These are phyloP conservation scores for Tiliacea aurago DNA, from an alignment of 2,888 invertebrate genomes.

Conservation along the genomic window DNA sequence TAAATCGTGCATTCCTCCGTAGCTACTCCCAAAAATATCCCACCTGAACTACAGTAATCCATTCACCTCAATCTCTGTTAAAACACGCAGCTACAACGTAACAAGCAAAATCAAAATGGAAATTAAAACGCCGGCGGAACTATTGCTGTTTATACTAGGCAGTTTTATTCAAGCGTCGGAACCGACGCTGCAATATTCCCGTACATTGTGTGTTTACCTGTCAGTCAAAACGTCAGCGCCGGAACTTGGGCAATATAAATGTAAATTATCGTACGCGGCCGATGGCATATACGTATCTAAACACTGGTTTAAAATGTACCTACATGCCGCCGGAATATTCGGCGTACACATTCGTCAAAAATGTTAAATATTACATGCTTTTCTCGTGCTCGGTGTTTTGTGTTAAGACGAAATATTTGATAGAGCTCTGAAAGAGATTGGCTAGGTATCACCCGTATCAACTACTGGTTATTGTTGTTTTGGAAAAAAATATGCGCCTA, in stretches of 20 bases:
- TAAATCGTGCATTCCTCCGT: background rate
- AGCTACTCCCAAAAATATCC: background rate
- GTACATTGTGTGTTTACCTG: constrained; percentile 49
- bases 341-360: constrained; percentile 2
- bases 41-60: background rate
- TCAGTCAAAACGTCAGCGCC: constrained; percentile 65
- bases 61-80: constrained; percentile 20
- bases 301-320: constrained; percentile 39
- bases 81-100: constrained; percentile 6
- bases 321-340: background rate
- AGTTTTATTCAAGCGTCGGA: constrained; percentile 41
- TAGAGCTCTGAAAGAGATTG: background rate
- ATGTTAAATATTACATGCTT: constrained; percentile 16
- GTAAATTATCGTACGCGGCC: constrained; percentile 59
- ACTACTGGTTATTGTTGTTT: background rate
- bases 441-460: background rate
- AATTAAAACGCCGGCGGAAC: constrained; percentile 35
- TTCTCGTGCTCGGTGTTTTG: background rate
- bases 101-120: constrained; percentile 39
- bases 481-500: background rate
- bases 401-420: background rate
- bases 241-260: constrained; percentile 66
- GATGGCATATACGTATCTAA: constrained; percentile 25
- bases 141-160: constrained; percentile 25
- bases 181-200: constrained; percentile 41